These are phyloP conservation scores for Dendrocopos noguchii DNA, from an alignment of 2,113 vertebrate genomes.

Conservation along the genomic window DNA sequence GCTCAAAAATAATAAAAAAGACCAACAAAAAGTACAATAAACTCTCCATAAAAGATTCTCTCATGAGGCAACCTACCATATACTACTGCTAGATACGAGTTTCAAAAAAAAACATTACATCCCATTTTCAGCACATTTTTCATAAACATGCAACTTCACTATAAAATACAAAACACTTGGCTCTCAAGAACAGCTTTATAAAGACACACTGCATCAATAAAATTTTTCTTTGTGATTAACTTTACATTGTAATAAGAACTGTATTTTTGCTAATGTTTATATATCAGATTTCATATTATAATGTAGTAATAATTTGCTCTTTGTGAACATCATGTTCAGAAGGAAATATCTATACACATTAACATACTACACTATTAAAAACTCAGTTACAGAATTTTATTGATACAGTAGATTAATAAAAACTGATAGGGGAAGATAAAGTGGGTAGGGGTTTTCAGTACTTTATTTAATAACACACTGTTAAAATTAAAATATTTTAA, in stretches of 20 bases:
- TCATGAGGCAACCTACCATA: constrained; percentile 76
- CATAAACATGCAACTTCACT: constrained; percentile 84
- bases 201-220: constrained; percentile 86
- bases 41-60: constrained; percentile 78
- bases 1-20: constrained; percentile 61
- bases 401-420: constrained; percentile 92
- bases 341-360: constrained; percentile 82
- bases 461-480: constrained; percentile 86
- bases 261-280: constrained; percentile 78
- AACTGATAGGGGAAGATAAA: constrained; percentile 85
- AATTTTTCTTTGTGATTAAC: constrained; percentile 81
- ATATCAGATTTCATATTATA: constrained; percentile 80
- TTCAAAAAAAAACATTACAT: constrained; percentile 82
- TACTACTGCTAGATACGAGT: constrained; percentile 78
- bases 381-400: constrained; percentile 94
- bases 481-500: constrained; percentile 88
- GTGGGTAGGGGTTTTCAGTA: constrained; percentile 81
- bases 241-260: constrained; percentile 80
- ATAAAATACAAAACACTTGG: constrained; percentile 85
- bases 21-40: constrained; percentile 76
- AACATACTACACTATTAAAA: constrained; percentile 84
- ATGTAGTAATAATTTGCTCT: constrained; percentile 79
- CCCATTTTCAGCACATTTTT: constrained; percentile 79
- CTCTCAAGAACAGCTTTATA: constrained; percentile 83
- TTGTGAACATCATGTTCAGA: constrained; percentile 78